phyloP scores from a whole-genome alignment of 1,140 invertebrate species.

The Venustaconcha ellipsiformis region DNA sequence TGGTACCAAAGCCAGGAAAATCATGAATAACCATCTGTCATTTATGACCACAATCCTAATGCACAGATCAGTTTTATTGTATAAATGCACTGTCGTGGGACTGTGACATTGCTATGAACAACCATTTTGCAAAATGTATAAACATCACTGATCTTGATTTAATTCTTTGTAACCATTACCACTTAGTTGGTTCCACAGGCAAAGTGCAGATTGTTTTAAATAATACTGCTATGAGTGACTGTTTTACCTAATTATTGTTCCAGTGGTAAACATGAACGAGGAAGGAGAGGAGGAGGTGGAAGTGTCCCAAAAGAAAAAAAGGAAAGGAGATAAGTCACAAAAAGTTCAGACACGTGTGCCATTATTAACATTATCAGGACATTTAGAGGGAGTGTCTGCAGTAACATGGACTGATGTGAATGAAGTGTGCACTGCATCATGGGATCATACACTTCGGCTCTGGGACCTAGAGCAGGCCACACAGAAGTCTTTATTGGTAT shows the following conservation, averaged over 20 bases:
- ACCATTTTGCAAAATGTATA: too few species aligned
- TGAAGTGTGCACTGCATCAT: constrained; percentile 83
- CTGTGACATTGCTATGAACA: too few species aligned
- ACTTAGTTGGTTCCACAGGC: too few species aligned
- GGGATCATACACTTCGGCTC: constrained; percentile 95
- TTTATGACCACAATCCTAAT: too few species aligned
- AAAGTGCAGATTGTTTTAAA: too few species aligned
- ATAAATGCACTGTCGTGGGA: too few species aligned
- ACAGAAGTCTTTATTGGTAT: constrained; percentile 54
- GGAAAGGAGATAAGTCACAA: constrained; percentile 47
- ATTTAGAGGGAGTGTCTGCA: constrained; percentile 89
- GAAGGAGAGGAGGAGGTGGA: constrained; percentile 36
- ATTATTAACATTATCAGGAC: constrained; percentile 88
- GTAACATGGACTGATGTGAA: constrained; percentile 84
- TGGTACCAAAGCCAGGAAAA: too few species aligned
- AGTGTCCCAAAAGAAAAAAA: constrained; percentile 44
- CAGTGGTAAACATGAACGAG: constrained; percentile 26
- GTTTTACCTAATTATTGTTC: background rate
- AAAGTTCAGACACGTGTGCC: constrained; percentile 72
- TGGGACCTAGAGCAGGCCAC: constrained; percentile 89
- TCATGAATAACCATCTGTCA: too few species aligned
- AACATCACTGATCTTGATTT: too few species aligned
- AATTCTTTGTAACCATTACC: too few species aligned
- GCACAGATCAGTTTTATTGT: too few species aligned
- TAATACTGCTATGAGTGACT: too few species aligned